Evolutionary conservation across 2,797 vertebrate genomes (phyloP), one percentile per base, ranked within the genome.

Genomic region (Threskiornis aethiopicus): DNA sequence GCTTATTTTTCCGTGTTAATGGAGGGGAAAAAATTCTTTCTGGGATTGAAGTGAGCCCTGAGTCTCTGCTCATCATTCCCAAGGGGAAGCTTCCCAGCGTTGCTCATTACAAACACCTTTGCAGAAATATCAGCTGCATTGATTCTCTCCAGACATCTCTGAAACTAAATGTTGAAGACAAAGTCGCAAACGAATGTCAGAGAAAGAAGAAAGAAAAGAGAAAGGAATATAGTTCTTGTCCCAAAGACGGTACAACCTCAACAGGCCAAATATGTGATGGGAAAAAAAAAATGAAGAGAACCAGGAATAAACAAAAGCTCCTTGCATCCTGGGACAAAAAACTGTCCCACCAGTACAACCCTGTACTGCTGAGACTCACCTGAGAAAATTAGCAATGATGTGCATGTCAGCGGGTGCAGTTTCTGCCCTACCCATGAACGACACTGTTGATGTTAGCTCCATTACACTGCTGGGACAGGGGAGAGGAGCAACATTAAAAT

Each of bases 331-430:
- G 35, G 5, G 13, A 17, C 44, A 39, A 69, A 64, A 59, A 31
- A 1, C 0, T 1, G 8, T 41, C 18, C 16, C 52, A 16, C 17
- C 11, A 39, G 9, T 13, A 33, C 8, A 28, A 26, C 7, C 10
- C 9, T 65, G 18, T n/a, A 39, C 14, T 16, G 9, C 17, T n/a
- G 19, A 47, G 25, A 41, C 10, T 44, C 29, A 47, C 17, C 19
- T 72, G 51, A 73, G 55, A 66, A 70, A 35, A 69, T 35, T 15
- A 39, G 1, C 54, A 69, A 18, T 6, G 5, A 6, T 20, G 6
- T 49, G 21, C n/a, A 16, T 16, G 16, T 54, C 44, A 49, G n/a
- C 4, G 13, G 46, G 26, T 16, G 25, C 25, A 37, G 46, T 37
- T 69, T 49, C 46, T 67, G 24, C 44, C n/a, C 65, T 49, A 28